Evolutionary conservation across 2,888 invertebrate species (phyloP), one percentile per base, ranked within the genome.

Genomic region (Cataglyphis altisquamis): DNA sequence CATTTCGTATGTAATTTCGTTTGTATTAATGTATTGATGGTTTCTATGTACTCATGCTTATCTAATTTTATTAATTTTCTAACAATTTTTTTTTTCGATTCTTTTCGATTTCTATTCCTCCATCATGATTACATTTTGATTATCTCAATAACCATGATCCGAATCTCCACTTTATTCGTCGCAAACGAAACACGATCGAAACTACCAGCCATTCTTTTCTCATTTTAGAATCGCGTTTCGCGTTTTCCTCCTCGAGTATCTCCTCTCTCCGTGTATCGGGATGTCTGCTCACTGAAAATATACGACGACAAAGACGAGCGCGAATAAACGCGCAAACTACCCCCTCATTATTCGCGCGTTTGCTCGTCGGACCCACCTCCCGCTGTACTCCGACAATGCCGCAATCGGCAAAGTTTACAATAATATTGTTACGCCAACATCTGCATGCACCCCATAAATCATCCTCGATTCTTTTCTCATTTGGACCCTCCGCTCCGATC

Each of bases 401-500:
- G 84, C 88, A 86, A 89, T 90, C 88, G 86, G n/a, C 86, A 63
- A 85, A 88, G 84, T 81, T 74, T 82, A 78, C 80, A 81, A 86
- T 89, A 86, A 88, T 85, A 84, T 84, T 83, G 84, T 89, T 89
- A 87, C 81, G 82, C 52, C 82, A 57, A 81, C 77, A 68, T 83
- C 82, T 74, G 74, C 84, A 82, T 74, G 75, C 74, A 77, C 75
- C 74, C 88, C 83, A 89, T 87, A 87, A 91, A 89, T 91, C 91
- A 90, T 90, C 83, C 85, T 60, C 86, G 68, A 85, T 89, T 89
- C 84, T 85, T 85, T 87, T 15, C 78, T 75, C 77, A 77, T 83
- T 78, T 78, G 41, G 57, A 73, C 72, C 74, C 84, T 67, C 63
- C 64, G 21, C 60, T 29, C 64, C 45, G 72, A 21, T 63, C 82